Evolutionary conservation across 2,113 vertebrate genomes (phyloP), one percentile per base, ranked within the genome.

Genomic region (Bubalus kerabau): DNA sequence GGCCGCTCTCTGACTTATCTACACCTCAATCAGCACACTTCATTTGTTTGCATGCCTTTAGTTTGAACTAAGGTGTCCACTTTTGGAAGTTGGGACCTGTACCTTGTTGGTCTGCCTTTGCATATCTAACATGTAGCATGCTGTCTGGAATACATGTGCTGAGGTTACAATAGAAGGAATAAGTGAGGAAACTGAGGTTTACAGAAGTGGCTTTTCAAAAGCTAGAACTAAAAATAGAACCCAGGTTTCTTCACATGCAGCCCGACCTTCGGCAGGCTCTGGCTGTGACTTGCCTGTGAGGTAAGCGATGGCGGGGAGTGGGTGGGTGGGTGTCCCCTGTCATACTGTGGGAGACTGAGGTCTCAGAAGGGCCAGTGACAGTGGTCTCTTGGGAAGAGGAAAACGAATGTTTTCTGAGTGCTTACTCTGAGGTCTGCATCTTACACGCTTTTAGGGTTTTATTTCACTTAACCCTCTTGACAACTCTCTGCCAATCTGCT

Each of bases 181-280:
- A 91, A 64, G 62, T 87, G 48, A 83, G 71, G 82, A 94, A 88
- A 46, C 30, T 9, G 67, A 86, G 50, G 24, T 88, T 56, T 80
- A 17, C 24, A 71, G 78, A 67, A 87, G 40, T 87, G 87, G 50
- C 15, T 97, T 74, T 90, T 92, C 11, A 67, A 62, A 96, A 81
- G 48, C 81, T 57, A 32, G 28, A 82, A 80, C 62, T 76, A 36
- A 60, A 90, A 78, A 43, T 16, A 84, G 62, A 94, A 84, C 7
- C 71, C 6, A 32, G 23, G 17, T 52, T 62, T 78, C 32, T 81
- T 89, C n/a, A 56, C 9, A 67, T 48, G 3, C 40, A 94, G 71
- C 23, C 87, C 28, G n/a, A 56, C 28, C 10, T 43, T 78, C 14
- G 6, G 57, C 28, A 21, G 46, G 4, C 23, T 71, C 24, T 82